These are phyloP conservation scores for Onchidella celtica DNA, from an alignment of 2,888 invertebrate species.

Conservation along the genomic window DNA sequence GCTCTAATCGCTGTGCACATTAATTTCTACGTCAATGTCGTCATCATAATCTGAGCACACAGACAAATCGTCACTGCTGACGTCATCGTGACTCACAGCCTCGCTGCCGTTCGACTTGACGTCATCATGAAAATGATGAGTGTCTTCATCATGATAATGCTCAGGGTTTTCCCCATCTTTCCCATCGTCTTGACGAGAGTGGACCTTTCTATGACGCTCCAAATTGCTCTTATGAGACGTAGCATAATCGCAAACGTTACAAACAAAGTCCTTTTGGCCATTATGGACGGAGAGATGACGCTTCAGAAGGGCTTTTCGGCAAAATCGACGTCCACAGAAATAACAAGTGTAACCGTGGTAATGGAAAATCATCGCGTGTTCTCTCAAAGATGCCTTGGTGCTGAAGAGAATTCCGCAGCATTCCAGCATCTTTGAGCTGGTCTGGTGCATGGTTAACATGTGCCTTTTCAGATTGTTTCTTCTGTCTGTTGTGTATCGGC, in stretches of 20 bases:
- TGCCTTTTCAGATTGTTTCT: slow-evolving; percentile 81
- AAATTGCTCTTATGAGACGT: slow-evolving; percentile 82
- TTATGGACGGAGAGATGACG: slow-evolving; percentile 81
- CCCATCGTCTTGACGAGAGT: slow-evolving; percentile 70
- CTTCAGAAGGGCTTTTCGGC: slow-evolving; percentile 81
- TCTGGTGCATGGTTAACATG: slow-evolving; percentile 80
- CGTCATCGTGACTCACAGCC: slow-evolving; percentile 47
- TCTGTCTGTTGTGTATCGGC: slow-evolving; percentile 79
- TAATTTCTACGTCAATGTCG: slow-evolving; percentile 52
- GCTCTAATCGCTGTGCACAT: slow-evolving; percentile 53
- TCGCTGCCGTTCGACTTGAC: slow-evolving; percentile 48
- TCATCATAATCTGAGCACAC: slow-evolving; percentile 57
- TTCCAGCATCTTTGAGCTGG: slow-evolving; percentile 76
- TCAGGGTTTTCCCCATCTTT: slow-evolving; percentile 50
- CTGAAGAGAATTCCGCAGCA: slow-evolving; percentile 80
- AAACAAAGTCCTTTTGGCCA: slow-evolving; percentile 81
- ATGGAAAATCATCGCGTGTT: slow-evolving; percentile 80
- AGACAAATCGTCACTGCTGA: slow-evolving; percentile 54
- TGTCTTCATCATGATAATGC: slow-evolving; percentile 30
- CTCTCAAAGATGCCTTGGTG: slow-evolving; percentile 80
- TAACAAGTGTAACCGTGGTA: slow-evolving; percentile 80
- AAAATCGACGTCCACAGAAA: slow-evolving; percentile 80
- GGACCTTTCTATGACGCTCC: slow-evolving; percentile 80
- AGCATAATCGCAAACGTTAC: slow-evolving; percentile 80
- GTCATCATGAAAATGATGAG: slow-evolving; percentile 39